Base-by-base conservation (phyloP, 1,140 invertebrate species). In the Hermetia illucens region DNA sequence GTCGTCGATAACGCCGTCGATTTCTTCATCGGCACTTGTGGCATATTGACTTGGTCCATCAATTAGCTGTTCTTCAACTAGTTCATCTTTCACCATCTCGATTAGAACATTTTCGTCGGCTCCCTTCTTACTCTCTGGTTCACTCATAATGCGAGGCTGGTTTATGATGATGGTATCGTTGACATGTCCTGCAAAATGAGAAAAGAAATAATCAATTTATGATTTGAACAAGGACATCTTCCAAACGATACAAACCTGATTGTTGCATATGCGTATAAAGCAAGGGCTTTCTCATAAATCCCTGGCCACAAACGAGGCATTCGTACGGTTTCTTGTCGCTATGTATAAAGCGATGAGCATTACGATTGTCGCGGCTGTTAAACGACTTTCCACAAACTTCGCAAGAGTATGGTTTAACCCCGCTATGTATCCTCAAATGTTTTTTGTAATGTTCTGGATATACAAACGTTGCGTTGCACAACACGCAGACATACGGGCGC, bases 361-460 rank as follows among this genome's bases (percentile, higher is more conserved):
- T 86, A 37, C 82, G 67, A 55, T 88, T 88, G 59, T 88, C 85
- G 30, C 80, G 67, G 22, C 80, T 81, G 45, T 79, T 82, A 53
- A 89, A 88, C 17, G 75, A 70, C 55, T 87, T 87, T n/a, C 80
- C 80, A 55, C 86, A 90, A n/a, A 84, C 74, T 63, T 85, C 81
- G 45, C 85, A 90, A 2, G 68, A 51, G 46, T 74, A 89, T 0
- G 82, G 79, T 46, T 85, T 83, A 43, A 81, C 76, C 1, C 81
- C 79, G 5, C 74, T 82, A 50, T 89, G 84, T 51, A 82, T 83
- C 0, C 75, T 62, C 44, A 75, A 62, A 47, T 90, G 86, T 43
- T 87, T 87, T 53, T 83, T 85, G 50, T 78, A 82, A 51, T 86
- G 82, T 50, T 85, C 80, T 1, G 80, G 79, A 61, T 87, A 86